Conservation (phyloP, 2,888 invertebrate species). For the Eupithecia subumbrata region DNA sequence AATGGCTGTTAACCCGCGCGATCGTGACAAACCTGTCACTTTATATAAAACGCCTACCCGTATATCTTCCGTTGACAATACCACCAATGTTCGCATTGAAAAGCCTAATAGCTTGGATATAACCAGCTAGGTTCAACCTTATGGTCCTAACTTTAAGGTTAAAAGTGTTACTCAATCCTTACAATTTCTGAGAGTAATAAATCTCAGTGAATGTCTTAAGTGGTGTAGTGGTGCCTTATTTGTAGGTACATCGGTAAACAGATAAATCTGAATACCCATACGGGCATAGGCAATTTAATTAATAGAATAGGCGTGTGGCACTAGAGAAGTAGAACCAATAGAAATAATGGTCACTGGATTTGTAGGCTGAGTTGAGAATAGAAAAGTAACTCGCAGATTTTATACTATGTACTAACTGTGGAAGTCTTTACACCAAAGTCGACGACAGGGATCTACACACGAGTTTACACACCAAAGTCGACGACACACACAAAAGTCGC, state of each 20-base stretch:
- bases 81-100: conserved; percentile 55
- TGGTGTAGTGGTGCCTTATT: conserved; percentile 58
- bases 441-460: too few species aligned
- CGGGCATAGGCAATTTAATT: conserved; percentile 45
- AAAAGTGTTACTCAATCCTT: conserved; percentile 38
- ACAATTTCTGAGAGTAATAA: conserved; percentile 56
- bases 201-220: conserved; percentile 62
- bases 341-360: background rate
- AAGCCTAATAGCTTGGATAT: conserved; percentile 53
- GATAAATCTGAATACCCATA: conserved; percentile 50
- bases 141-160: conserved; percentile 46
- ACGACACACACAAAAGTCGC: too few species aligned
- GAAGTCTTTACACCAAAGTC: background rate
- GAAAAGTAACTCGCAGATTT: background rate
- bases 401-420: background rate
- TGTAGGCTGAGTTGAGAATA: background rate
- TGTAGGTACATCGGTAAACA: conserved; percentile 54
- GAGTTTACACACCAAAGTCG: too few species aligned
- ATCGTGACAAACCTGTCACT: conserved; percentile 69
- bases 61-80: conserved; percentile 76
- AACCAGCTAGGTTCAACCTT: conserved; percentile 49
- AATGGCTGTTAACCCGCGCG: conserved; percentile 52
- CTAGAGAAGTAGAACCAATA: background rate
- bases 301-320: conserved; percentile 41
- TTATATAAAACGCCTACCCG: conserved; percentile 64